A percentile compares a stretch with the other conserved stretches of the same genome.
Conservation (phyloP, 2,888 invertebrate species). For the Synergus japonicus region DNA sequence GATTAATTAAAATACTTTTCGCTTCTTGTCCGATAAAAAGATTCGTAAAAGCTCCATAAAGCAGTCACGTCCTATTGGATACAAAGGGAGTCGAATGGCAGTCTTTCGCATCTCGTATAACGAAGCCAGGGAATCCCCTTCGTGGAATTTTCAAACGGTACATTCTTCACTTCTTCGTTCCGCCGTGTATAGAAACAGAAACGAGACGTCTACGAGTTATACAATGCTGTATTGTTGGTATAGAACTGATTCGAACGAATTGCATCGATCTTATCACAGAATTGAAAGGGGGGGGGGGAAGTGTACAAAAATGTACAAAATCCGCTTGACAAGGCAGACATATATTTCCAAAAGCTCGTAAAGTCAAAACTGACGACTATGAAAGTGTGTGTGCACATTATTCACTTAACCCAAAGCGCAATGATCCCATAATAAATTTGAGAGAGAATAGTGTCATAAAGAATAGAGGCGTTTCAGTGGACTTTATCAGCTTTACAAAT, state of each 20-base stretch:
- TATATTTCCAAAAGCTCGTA: constrained; percentile 13
- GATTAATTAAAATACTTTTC: constrained; percentile 35
- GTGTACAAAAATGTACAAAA: too few species aligned
- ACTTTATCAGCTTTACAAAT: constrained; percentile 6
- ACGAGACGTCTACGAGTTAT: constrained; percentile 49
- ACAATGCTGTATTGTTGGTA: constrained; percentile 44
- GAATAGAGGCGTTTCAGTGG: constrained; percentile 9
- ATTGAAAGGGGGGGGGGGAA: neutral
- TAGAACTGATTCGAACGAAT: constrained; percentile 49
- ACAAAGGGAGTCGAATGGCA: constrained; percentile 36
- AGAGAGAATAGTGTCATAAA: constrained; percentile 18
- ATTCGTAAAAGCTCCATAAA: constrained; percentile 36
- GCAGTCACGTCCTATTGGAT: constrained; percentile 39
- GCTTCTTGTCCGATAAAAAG: constrained; percentile 20
- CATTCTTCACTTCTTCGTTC: constrained; percentile 59
- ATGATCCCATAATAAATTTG: constrained; percentile 26
- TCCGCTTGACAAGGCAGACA: neutral
- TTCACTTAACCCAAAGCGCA: constrained; percentile 13
- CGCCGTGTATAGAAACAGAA: constrained; percentile 60
- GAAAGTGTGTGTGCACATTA: constrained; percentile 8
- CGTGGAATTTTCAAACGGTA: constrained; percentile 72
- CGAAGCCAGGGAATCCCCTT: constrained; percentile 57
- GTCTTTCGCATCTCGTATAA: constrained; percentile 32
- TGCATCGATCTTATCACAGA: constrained; percentile 26
- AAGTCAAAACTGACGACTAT: constrained; percentile 10